Percentiles rank a stretch among this genome's conserved stretches.
Conservation (phyloP, 2,888 invertebrate species). For the Prosopocoilus inquinatus region DNA sequence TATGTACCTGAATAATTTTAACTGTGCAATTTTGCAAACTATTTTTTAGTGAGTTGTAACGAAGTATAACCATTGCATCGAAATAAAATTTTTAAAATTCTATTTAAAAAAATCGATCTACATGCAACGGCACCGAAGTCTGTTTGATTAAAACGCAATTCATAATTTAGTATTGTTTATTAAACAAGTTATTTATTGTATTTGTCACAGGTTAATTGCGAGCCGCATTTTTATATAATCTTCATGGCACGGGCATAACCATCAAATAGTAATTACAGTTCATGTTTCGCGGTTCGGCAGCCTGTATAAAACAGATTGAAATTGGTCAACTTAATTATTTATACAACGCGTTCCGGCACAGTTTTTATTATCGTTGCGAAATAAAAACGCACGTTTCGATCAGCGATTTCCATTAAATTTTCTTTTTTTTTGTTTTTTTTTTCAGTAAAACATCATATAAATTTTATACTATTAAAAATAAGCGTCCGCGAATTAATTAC, state of each 20-base stretch:
- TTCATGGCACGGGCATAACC: conserved; percentile 9
- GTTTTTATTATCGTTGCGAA: conserved; percentile 5
- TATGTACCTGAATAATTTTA: too few relatives aligned
- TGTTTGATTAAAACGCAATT: background rate
- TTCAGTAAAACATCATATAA: background rate
- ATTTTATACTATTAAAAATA: background rate
- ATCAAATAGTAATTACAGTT: conserved; percentile 25
- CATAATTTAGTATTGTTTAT: conserved; percentile 6
- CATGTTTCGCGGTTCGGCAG: conserved; percentile 22
- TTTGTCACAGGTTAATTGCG: conserved; percentile 10
- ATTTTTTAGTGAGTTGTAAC: too few relatives aligned
- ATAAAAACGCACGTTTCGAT: conserved; percentile 15
- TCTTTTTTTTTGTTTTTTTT: background rate
- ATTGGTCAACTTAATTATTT: conserved; percentile 31
- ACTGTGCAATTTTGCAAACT: too few relatives aligned
- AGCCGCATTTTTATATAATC: conserved; percentile 8
- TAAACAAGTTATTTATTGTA: conserved; percentile 10
- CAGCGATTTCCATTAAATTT: conserved; percentile 16
- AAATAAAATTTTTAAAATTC: too few relatives aligned
- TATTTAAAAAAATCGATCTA: too few relatives aligned
- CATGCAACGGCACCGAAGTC: too few relatives aligned
- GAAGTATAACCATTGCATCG: too few relatives aligned
- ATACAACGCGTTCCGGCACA: conserved; percentile 15
- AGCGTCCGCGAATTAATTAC: background rate
- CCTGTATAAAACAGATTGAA: conserved; percentile 25